Conservation (phyloP, 2,113 vertebrate species). For the Silurus glanis region DNA sequence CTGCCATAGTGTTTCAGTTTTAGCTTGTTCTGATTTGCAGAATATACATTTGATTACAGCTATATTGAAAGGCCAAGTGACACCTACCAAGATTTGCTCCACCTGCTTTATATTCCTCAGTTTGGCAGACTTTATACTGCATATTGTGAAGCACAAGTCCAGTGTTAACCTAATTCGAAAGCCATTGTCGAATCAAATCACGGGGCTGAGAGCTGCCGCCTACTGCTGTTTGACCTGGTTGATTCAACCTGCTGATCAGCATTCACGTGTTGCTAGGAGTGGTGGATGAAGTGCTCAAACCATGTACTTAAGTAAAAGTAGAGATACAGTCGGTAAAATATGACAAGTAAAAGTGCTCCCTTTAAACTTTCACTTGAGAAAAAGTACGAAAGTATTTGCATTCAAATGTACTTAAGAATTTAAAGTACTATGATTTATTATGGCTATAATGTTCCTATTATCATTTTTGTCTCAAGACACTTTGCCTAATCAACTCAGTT, state of each 20-base stretch:
- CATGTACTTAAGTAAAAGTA: too few species aligned
- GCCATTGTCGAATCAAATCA: neutral
- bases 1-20: neutral
- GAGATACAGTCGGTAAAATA: too few species aligned
- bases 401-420: too few species aligned
- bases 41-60: neutral
- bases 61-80: neutral
- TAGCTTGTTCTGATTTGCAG: neutral
- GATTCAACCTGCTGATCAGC: neutral
- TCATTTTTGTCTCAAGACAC: too few species aligned
- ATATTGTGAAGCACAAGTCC: neutral
- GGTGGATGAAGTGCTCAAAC: too few species aligned
- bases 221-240: neutral
- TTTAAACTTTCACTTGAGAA: too few species aligned
- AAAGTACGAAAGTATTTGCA: too few species aligned
- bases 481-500: too few species aligned
- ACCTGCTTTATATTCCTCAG: neutral
- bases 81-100: neutral
- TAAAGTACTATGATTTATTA: too few species aligned
- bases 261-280: neutral
- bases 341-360: too few species aligned
- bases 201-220: neutral
- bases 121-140: neutral
- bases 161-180: neutral
- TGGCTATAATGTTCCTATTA: too few species aligned